Evolutionary conservation across 2,797 vertebrate species (phyloP).

Genomic region (Moxostoma hubbsi): DNA sequence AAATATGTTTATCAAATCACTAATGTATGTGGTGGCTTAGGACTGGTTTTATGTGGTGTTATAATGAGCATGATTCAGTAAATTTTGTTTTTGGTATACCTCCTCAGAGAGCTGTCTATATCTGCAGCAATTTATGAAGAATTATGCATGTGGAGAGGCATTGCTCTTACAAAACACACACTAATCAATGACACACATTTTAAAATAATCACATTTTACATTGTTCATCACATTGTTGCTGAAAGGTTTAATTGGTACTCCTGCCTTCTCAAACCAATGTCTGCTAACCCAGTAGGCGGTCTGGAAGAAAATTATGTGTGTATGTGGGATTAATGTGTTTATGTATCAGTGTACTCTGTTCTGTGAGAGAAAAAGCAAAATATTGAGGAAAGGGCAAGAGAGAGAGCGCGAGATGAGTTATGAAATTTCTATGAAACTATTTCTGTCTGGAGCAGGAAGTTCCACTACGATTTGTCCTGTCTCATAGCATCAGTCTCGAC

Average conservation of each 20-base stretch:
- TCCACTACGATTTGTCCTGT: neutral
- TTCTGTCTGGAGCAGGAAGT: conserved; percentile 2
- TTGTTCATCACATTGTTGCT: too few relatives aligned
- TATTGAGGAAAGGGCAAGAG: too few relatives aligned
- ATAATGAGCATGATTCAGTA: neutral
- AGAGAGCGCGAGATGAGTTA: neutral
- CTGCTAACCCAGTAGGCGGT: conserved; percentile 45
- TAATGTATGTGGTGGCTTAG: neutral
- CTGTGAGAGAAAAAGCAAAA: too few relatives aligned
- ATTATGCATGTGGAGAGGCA: neutral
- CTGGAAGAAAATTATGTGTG: neutral
- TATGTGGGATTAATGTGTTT: conserved; percentile 2
- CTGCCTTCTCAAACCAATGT: conserved; percentile 40
- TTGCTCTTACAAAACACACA: neutral
- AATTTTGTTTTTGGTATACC: neutral
- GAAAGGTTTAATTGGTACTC: conserved; percentile 47
- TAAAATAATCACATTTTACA: conserved; percentile 67
- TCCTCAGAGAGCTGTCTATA: neutral
- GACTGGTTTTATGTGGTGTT: neutral
- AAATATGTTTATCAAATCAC: neutral
- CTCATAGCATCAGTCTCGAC: neutral
- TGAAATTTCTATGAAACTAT: neutral
- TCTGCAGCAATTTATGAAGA: neutral
- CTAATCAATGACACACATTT: conserved; percentile 59
- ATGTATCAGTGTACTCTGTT: neutral